Percentiles rank a stretch among this genome's conserved stretches.
phyloP scores from a whole-genome alignment of 2,113 vertebrate species.

The Cromileptes altivelis region DNA sequence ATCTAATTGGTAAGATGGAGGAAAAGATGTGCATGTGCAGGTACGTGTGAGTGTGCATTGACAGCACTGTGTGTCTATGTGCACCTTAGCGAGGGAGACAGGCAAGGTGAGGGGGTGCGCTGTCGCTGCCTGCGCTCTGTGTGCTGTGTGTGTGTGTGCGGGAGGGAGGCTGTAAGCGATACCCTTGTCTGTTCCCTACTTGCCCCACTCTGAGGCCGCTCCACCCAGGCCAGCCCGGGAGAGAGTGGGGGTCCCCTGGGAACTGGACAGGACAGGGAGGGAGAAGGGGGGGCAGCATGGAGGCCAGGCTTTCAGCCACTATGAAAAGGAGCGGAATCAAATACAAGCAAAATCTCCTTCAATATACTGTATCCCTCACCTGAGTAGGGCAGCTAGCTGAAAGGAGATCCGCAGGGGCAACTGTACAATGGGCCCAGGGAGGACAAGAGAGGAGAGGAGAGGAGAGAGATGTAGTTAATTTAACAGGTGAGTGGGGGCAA shows the following conservation, averaged over 20 bases:
- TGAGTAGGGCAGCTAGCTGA: constrained; percentile 81
- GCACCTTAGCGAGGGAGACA: constrained; percentile 48
- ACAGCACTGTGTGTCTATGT: constrained; percentile 58
- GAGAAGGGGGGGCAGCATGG: constrained; percentile 57
- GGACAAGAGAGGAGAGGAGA: constrained; percentile 61
- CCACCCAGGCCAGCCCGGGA: constrained; percentile 85
- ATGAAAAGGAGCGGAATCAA: constrained; percentile 87
- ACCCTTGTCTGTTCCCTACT: constrained; percentile 88
- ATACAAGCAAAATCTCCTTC: constrained; percentile 84
- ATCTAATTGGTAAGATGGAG: constrained; percentile 70
- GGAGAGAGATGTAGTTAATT: constrained; percentile 54
- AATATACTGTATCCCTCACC: constrained; percentile 85
- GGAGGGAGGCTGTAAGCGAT: constrained; percentile 83
- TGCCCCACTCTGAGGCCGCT: constrained; percentile 86
- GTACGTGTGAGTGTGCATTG: constrained; percentile 25
- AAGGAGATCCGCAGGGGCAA: constrained; percentile 77
- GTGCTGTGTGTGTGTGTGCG: constrained; percentile 52
- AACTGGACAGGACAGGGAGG: constrained; percentile 80
- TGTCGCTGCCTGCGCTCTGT: constrained; percentile 58
- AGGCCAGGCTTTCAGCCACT: constrained; percentile 86
- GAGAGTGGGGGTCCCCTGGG: constrained; percentile 89
- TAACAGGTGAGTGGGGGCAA: constrained; percentile 36
- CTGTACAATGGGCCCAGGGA: constrained; percentile 77
- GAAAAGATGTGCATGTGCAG: constrained; percentile 54
- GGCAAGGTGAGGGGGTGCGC: constrained; percentile 51